phyloP scores from a whole-genome alignment of 2,888 invertebrate species.

The Chorisops tibialis region DNA sequence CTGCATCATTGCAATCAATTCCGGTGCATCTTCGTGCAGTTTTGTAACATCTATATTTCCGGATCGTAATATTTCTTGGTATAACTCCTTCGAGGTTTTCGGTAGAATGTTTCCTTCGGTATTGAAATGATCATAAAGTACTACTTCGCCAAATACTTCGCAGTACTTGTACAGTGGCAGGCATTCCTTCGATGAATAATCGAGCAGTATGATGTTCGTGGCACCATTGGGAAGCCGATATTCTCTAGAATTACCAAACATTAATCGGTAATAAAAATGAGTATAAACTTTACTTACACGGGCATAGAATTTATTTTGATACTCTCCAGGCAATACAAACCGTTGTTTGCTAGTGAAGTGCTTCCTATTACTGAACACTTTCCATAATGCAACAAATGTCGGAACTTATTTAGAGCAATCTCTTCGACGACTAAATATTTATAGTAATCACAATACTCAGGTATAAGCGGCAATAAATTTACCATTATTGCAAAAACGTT shows the following conservation, averaged over 20 bases:
- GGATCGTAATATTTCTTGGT: background rate
- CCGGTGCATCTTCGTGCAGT: slow-evolving; percentile 28
- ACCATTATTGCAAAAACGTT: no score
- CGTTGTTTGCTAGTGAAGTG: slow-evolving; percentile 34
- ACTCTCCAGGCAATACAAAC: background rate
- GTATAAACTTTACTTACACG: background rate
- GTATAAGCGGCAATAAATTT: no score
- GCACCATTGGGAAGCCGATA: slow-evolving; percentile 42
- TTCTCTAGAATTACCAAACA: slow-evolving; percentile 34
- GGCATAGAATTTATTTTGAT: background rate
- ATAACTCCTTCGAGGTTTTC: slow-evolving; percentile 38
- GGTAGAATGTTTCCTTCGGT: slow-evolving; percentile 35
- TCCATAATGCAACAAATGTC: slow-evolving; percentile 42
- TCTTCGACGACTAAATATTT: slow-evolving; percentile 45
- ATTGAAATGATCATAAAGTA: slow-evolving; percentile 38
- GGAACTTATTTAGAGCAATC: slow-evolving; percentile 39
- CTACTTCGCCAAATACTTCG: slow-evolving; percentile 43
- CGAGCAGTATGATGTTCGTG: slow-evolving; percentile 38
- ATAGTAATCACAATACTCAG: slow-evolving; percentile 39
- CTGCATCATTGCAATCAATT: slow-evolving; percentile 34
- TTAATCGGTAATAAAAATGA: background rate
- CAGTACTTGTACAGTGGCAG: slow-evolving; percentile 38
- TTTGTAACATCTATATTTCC: background rate
- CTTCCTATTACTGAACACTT: slow-evolving; percentile 46
- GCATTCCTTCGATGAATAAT: slow-evolving; percentile 30